Evolutionary conservation across 2,888 invertebrate genomes (phyloP).

Genomic region (Euspilapteryx auroguttella): DNA sequence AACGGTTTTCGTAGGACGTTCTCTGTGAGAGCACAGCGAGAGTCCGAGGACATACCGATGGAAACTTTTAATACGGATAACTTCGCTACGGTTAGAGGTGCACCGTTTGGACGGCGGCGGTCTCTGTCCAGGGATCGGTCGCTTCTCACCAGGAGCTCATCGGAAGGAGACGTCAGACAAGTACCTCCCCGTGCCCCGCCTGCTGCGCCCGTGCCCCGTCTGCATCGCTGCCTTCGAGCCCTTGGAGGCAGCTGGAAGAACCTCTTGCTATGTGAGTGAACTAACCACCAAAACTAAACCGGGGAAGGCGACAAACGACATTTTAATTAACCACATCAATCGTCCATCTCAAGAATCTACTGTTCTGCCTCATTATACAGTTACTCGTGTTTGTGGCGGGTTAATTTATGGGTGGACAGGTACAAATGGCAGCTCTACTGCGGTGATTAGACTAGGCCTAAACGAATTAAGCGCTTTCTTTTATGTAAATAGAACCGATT

Average conservation of each 20-base stretch:
- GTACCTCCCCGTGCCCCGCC: constrained; percentile 33
- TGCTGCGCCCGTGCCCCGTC: constrained; percentile 41
- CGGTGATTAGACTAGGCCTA: constrained; percentile 42
- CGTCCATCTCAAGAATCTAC: too few relatives aligned
- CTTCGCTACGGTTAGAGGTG: constrained; percentile 38
- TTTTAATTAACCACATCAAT: too few relatives aligned
- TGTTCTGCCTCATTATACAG: too few relatives aligned
- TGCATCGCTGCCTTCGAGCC: constrained; percentile 72
- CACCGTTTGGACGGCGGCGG: constrained; percentile 45
- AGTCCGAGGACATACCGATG: constrained; percentile 37
- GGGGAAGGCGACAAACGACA: constrained; percentile 42
- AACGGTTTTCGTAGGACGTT: constrained; percentile 46
- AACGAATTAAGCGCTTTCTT: constrained; percentile 50
- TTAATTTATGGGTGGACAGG: constrained; percentile 14
- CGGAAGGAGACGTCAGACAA: constrained; percentile 69
- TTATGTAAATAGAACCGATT: constrained; percentile 46
- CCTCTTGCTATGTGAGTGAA: constrained; percentile 73
- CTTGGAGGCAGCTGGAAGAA: constrained; percentile 82
- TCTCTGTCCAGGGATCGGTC: constrained; percentile 53
- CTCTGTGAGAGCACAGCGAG: constrained; percentile 37
- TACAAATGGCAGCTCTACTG: constrained; percentile 11
- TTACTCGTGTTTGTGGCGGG: too few relatives aligned
- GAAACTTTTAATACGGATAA: constrained; percentile 27
- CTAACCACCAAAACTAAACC: background rate
- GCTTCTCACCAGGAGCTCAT: constrained; percentile 67